Percentiles rank a stretch among this genome's conserved stretches.
phyloP scores from a whole-genome alignment of 2,888 invertebrate genomes.

The Crematogaster levior region DNA sequence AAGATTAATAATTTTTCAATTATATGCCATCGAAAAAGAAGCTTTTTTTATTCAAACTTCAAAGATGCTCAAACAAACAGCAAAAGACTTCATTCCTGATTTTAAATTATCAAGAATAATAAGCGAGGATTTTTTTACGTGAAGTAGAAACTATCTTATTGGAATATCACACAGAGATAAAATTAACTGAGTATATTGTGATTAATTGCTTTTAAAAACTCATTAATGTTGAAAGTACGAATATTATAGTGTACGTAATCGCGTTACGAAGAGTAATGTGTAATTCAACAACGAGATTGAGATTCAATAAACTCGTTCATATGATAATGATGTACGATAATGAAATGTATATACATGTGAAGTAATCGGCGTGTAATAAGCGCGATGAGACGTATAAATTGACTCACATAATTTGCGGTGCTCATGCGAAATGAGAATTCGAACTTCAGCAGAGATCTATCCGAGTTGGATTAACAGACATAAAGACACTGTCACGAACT shows the following conservation, averaged over 20 bases:
- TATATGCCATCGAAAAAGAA: not conserved
- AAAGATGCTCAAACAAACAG: not conserved
- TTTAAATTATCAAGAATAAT: not conserved
- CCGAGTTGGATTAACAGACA: constrained; percentile 46
- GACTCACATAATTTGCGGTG: constrained; percentile 22
- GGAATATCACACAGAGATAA: not conserved
- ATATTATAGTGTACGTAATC: not conserved
- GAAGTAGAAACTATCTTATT: not conserved
- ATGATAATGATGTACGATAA: not conserved
- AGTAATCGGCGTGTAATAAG: not conserved
- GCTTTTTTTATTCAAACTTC: not conserved
- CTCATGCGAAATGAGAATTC: not conserved
- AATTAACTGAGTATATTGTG: not conserved
- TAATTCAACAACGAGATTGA: constrained; percentile 12
- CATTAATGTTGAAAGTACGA: not conserved
- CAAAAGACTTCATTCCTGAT: not conserved
- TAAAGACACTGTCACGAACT: constrained; percentile 42
- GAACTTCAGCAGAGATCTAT: constrained; percentile 14
- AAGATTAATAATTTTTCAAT: constrained; percentile 4
- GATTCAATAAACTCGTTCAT: constrained; percentile 5
- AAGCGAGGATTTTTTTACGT: not conserved
- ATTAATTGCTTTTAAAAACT: constrained; percentile 2
- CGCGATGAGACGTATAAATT: constrained; percentile 22
- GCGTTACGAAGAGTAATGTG: not conserved
- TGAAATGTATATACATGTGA: not conserved